These are phyloP conservation scores for Microcebus griseorufus DNA, from an alignment of 2,113 vertebrate species.

Conservation along the genomic window DNA sequence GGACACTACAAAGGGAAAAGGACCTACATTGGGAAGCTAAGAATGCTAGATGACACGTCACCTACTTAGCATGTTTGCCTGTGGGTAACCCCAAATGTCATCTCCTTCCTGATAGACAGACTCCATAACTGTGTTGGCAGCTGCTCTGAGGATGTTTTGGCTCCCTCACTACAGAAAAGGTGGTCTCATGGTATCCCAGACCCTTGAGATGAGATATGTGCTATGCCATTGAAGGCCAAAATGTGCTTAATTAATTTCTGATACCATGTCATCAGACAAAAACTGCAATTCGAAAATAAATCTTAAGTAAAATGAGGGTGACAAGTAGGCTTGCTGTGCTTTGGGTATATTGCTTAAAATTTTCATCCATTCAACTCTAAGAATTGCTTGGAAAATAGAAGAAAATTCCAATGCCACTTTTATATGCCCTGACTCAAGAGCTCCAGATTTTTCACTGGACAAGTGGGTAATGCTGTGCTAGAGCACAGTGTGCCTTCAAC, in stretches of 20 bases:
- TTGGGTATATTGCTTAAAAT: not conserved
- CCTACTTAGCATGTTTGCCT: not conserved
- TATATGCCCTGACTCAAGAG: not conserved
- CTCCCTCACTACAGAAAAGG: not conserved
- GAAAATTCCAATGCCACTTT: not conserved
- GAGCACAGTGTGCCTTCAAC: not conserved
- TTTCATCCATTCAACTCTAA: not conserved
- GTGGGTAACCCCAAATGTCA: not conserved
- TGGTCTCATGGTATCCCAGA: not conserved
- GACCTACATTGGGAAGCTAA: not conserved
- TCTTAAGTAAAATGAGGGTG: not conserved
- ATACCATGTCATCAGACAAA: not conserved
- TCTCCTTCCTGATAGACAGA: not conserved
- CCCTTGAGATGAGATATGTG: not conserved
- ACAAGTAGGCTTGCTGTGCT: not conserved
- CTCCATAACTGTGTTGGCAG: not conserved
- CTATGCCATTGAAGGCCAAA: not conserved
- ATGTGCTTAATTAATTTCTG: not conserved
- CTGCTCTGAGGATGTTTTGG: not conserved
- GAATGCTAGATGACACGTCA: not conserved
- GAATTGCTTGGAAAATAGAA: not conserved
- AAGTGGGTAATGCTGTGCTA: not conserved
- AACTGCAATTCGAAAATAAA: conserved; percentile 9
- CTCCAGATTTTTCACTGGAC: not conserved
- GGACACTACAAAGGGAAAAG: not conserved